Evolutionary conservation across 1,140 invertebrate genomes (phyloP).

Genomic region (Drosophila truncata): DNA sequence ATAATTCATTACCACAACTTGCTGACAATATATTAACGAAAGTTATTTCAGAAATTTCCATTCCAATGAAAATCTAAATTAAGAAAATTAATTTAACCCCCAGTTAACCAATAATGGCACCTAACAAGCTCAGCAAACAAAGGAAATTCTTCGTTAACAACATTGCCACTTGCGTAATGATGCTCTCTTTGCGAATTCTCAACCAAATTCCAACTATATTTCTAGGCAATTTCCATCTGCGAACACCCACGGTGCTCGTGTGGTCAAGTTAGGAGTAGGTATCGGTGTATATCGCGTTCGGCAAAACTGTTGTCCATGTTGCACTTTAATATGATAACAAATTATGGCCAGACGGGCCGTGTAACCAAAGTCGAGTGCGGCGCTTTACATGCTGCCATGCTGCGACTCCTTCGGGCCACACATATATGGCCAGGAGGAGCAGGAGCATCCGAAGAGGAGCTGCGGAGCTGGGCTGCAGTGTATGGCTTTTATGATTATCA

Average conservation of each 20-base stretch:
- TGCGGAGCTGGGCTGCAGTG: constrained; percentile 21
- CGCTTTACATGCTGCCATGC: constrained; percentile 68
- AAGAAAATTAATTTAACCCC: constrained; percentile 6
- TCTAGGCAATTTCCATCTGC: constrained; percentile 10
- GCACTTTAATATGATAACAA: constrained; percentile 82
- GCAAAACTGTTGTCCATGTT: constrained; percentile 66
- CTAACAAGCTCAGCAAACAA: constrained; percentile 30
- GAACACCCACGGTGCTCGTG: constrained; percentile 37
- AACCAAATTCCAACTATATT: constrained; percentile 30
- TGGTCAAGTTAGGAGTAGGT: constrained; percentile 58
- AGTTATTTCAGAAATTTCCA: not conserved
- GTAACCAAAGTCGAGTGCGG: constrained; percentile 68
- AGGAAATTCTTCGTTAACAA: constrained; percentile 20
- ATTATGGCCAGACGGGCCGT: constrained; percentile 70
- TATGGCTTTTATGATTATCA: constrained; percentile 80
- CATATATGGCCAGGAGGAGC: constrained; percentile 53
- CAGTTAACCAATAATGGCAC: not conserved
- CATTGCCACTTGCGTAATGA: constrained; percentile 27
- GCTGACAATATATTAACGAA: not conserved
- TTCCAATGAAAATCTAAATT: not conserved
- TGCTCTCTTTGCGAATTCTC: constrained; percentile 12
- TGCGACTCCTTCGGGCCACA: constrained; percentile 39
- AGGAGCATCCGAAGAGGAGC: constrained; percentile 37
- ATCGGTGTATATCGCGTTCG: constrained; percentile 57
- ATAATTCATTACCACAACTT: not conserved